Conservation (phyloP, 2,888 invertebrate genomes). For the Ethmia dodecea region DNA sequence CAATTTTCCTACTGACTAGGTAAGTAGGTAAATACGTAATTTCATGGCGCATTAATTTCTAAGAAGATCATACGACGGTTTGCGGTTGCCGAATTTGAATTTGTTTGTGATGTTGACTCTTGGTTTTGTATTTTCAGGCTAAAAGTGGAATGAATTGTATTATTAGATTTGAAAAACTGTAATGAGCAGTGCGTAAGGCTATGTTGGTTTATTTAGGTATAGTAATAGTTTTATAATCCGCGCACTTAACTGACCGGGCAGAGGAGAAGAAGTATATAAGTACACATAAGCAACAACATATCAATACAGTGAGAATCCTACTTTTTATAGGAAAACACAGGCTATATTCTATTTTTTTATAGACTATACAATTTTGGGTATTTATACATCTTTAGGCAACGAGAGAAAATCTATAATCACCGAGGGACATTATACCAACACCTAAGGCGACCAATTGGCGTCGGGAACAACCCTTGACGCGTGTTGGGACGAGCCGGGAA, state of each 20-base stretch:
- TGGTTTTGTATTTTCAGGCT: constrained; percentile 1
- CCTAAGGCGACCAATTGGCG: constrained; percentile 5
- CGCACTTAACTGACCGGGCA: no score
- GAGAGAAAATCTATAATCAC: neutral
- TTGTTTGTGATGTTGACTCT: constrained; percentile 14
- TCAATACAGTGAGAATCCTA: no score
- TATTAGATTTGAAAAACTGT: no score
- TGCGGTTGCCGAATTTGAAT: constrained; percentile 16
- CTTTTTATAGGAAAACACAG: no score
- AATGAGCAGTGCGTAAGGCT: no score
- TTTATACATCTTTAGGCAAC: neutral
- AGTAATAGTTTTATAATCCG: no score
- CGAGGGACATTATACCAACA: neutral
- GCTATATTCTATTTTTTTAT: no score
- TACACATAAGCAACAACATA: no score
- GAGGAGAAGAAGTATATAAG: no score
- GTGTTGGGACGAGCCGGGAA: constrained; percentile 1
- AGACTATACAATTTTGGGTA: no score
- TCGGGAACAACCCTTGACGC: constrained; percentile 3
- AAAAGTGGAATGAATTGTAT: no score
- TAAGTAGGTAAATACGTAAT: constrained; percentile 73
- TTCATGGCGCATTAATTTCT: constrained; percentile 65
- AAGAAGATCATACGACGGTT: constrained; percentile 16
- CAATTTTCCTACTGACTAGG: constrained; percentile 70
- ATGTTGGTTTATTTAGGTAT: no score